These are phyloP conservation scores for Natator depressus DNA, from an alignment of 2,113 vertebrate species.

Conservation along the genomic window DNA sequence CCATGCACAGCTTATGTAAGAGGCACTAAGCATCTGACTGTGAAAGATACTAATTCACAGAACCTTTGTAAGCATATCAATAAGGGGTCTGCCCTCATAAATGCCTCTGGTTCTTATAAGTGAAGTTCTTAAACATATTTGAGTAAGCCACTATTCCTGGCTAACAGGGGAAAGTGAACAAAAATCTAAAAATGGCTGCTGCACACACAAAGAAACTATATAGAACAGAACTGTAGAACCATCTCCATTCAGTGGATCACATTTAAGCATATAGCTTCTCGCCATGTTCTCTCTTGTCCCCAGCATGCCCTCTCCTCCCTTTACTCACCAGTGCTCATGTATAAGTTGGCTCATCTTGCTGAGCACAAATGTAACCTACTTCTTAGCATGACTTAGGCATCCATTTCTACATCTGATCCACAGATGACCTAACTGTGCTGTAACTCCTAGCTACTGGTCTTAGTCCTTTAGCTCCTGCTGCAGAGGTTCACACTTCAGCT, in stretches of 20 bases:
- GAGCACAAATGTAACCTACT: neutral
- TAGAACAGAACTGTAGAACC: neutral
- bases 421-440: neutral
- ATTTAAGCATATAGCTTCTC: neutral
- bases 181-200: neutral
- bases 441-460: neutral
- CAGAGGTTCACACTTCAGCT: neutral
- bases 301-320: neutral
- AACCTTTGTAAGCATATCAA: neutral
- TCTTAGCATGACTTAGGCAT: neutral
- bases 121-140: neutral
- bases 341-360: neutral
- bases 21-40: neutral
- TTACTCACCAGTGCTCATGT: neutral
- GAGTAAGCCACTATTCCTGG: neutral
- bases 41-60: neutral
- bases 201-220: neutral
- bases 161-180: neutral
- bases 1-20: neutral
- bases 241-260: neutral
- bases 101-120: neutral
- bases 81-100: neutral
- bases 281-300: rapidly evolving
- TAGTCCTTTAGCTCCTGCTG: neutral
- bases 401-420: neutral